Evolutionary conservation across 2,888 invertebrate genomes (phyloP).

Genomic region (Drosophila melanosoma): DNA sequence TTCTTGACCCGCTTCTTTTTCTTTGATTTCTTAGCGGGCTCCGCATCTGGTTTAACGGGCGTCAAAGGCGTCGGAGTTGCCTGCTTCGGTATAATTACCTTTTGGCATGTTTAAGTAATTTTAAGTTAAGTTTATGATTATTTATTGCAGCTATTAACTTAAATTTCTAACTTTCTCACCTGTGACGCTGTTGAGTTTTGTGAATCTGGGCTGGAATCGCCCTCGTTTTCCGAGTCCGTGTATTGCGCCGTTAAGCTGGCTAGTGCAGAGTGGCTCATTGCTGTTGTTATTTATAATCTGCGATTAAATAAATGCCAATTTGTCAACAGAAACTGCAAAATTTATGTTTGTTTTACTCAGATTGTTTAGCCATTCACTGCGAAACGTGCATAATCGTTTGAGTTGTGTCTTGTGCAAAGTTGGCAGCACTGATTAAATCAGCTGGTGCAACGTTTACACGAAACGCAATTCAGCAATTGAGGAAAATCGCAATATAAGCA

Average conservation of each 20-base stretch:
- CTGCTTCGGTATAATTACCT: slow-evolving; percentile 80
- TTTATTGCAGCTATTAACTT: background rate
- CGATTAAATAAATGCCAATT: background rate
- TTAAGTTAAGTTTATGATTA: background rate
- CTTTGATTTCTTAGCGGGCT: slow-evolving; percentile 37
- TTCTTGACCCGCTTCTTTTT: slow-evolving; percentile 72
- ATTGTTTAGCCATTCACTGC: slow-evolving; percentile 26
- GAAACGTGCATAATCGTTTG: background rate
- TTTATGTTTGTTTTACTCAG: background rate
- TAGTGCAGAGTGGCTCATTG: slow-evolving; percentile 87
- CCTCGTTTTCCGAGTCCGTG: slow-evolving; percentile 96
- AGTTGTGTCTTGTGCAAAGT: background rate
- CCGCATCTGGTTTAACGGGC: slow-evolving; percentile 56
- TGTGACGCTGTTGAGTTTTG: slow-evolving; percentile 83
- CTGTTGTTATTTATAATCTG: background rate
- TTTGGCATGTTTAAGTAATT: background rate
- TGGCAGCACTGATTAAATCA: slow-evolving; percentile 31
- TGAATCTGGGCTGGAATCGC: slow-evolving; percentile 85
- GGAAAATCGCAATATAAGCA: background rate
- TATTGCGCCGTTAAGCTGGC: slow-evolving; percentile 95
- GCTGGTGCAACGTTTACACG: slow-evolving; percentile 29
- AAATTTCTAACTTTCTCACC: slow-evolving; percentile 50
- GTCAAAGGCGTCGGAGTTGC: slow-evolving; percentile 61
- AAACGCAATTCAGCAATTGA: too few relatives aligned
- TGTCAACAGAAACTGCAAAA: background rate